A percentile compares a stretch with the other conserved stretches of the same genome.
Conservation (phyloP, 2,888 invertebrate species). For the Coremacera marginata region DNA sequence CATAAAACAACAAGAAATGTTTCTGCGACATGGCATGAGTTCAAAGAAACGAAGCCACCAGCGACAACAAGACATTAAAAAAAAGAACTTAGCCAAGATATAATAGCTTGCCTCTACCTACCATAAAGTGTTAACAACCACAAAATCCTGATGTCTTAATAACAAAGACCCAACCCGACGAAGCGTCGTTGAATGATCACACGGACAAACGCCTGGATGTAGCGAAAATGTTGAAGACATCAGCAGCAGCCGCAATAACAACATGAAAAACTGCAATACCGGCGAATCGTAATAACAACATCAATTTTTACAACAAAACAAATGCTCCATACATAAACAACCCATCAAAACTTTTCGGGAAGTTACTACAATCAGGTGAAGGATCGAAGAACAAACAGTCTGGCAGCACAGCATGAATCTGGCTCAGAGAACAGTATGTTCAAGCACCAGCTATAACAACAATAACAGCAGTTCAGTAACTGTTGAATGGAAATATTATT, state of each 20-base stretch:
- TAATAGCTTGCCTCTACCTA: conserved; percentile 21
- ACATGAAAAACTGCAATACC: background rate
- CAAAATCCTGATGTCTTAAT: conserved; percentile 58
- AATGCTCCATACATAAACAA: background rate
- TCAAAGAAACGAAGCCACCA: conserved; percentile 36
- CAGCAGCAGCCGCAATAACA: conserved; percentile 5
- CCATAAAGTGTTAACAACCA: conserved; percentile 63
- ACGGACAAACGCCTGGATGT: background rate
- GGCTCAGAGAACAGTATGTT: background rate
- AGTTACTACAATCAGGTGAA: conserved; percentile 40
- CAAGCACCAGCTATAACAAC: conserved; percentile 22
- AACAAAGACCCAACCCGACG: conserved; percentile 51
- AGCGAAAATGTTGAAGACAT: background rate
- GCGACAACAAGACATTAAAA: conserved; percentile 25
- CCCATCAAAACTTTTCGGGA: conserved; percentile 47
- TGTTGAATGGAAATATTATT: background rate
- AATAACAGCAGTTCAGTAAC: background rate
- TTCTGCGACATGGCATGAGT: conserved; percentile 31
- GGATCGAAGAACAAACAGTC: background rate
- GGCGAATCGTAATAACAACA: conserved; percentile 3
- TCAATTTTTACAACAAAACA: background rate
- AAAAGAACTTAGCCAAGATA: conserved; percentile 9
- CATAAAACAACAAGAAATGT: conserved; percentile 34
- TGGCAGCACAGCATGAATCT: conserved; percentile 16
- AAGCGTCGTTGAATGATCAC: conserved; percentile 19